Base-by-base conservation (phyloP, 2,797 vertebrate genomes). In the Macroramphosus scolopax region DNA sequence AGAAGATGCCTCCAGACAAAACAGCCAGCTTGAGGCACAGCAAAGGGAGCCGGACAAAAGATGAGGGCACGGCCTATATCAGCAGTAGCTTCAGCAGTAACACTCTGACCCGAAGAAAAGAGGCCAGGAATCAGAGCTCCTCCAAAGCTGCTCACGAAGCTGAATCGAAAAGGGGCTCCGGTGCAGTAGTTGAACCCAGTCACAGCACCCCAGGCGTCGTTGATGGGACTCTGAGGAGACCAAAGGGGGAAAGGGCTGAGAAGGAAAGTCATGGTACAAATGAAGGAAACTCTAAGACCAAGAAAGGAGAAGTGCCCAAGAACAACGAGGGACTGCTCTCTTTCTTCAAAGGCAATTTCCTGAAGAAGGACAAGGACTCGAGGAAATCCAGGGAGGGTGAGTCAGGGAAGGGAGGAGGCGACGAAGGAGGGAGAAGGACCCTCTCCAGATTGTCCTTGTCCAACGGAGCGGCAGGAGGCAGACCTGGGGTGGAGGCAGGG, bases 301-400 rank as follows among this genome's bases (percentile, higher is more conserved):
- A 42, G 61, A 85, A 74, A 40, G 62, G 41, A 0, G 89, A 88
- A 2, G 59, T 62, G 2, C 53, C 78, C 26, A 88, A 80, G 35
- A 59, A 45, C 40, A 72, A 84, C 0, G 92, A 93, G 2, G 85
- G 91, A 12, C 82, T 90, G 5, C 63, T 91, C 37, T 85, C 89
- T 8, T 87, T 94, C 48, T 70, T 93, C 8, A 92, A 83, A 77
- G 83, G 88, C 0, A 77, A 83, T 56, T 91, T 94, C 59, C 40
- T 89, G 32, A 92, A 84, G 78, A 93, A 89, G 63, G 92, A 93
- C 9, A 85, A 73, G 24, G 80, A 88, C 34, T 17, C 50, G 10
- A 90, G 47, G 52, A 87, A 63, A 55, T 65, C 78, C 14, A 82
- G 52, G 5, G 83, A 86, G 2, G 43, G 39, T 0, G 88, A 88